Percentiles rank a stretch among this genome's conserved stretches.
phyloP scores from a whole-genome alignment of 2,113 vertebrate species.

The Bostrychus sinensis region DNA sequence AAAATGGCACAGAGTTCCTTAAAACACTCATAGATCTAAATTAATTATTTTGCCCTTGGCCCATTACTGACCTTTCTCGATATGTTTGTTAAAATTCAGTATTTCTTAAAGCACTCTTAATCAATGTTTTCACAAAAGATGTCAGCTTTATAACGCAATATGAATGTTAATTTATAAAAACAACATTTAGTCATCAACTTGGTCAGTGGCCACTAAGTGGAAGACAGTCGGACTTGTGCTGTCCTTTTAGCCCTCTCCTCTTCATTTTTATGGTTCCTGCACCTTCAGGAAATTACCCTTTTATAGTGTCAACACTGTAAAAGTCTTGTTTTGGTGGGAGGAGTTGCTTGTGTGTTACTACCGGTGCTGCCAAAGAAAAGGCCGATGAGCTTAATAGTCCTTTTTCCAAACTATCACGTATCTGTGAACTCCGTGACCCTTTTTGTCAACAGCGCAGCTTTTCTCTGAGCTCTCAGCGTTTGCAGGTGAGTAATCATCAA shows the following conservation, averaged over 20 bases:
- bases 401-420: conserved; percentile 88
- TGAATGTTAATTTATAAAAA: conserved; percentile 78
- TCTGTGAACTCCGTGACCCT: conserved; percentile 88
- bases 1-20: too few species aligned
- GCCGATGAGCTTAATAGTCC: conserved; percentile 88
- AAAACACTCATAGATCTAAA: too few species aligned
- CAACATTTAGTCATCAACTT: conserved; percentile 77
- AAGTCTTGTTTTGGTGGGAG: conserved; percentile 86
- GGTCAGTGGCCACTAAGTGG: conserved; percentile 70
- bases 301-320: conserved; percentile 94
- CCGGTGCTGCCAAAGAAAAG: conserved; percentile 84
- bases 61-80: too few species aligned
- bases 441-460: conserved; percentile 85
- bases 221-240: conserved; percentile 78
- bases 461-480: conserved; percentile 72
- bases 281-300: conserved; percentile 89
- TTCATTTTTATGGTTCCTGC: conserved; percentile 91
- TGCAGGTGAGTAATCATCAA: conserved; percentile 46
- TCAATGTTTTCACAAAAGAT: too few species aligned
- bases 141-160: too few species aligned
- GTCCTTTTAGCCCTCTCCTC: conserved; percentile 79
- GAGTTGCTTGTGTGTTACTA: conserved; percentile 77
- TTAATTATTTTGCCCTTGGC: too few species aligned
- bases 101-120: too few species aligned
- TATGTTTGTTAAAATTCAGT: too few species aligned